Conservation (phyloP, 2,113 vertebrate species). For the human region GRCh38 chr5:66657001-66657500, state of each 20-base stretch:
- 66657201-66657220: conserved; percentile 17
- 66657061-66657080: conserved; percentile 37
- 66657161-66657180: conserved; percentile 35
- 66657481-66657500: conserved; percentile 41
- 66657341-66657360: conserved; percentile 18
- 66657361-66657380: background rate
- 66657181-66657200: conserved; percentile 51
- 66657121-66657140: conserved; percentile 15
- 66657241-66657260: conserved; percentile 59
- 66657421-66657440: conserved; percentile 57
- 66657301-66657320: conserved; percentile 62
- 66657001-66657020: conserved; percentile 27
- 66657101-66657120: conserved; percentile 53
- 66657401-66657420: conserved; percentile 55
- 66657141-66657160: background rate
- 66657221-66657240: conserved; percentile 24
- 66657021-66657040: conserved; percentile 28
- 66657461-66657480: conserved; percentile 62
- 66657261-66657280: conserved; percentile 50
- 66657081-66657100: conserved; percentile 51
- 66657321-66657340: conserved; percentile 50
- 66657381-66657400: conserved; percentile 13
- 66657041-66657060: conserved; percentile 54
- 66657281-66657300: conserved; percentile 61
- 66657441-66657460: conserved; percentile 17